Evolutionary conservation across 2,113 vertebrate species (phyloP).

Genomic region (Ceyx cyanopectus): DNA sequence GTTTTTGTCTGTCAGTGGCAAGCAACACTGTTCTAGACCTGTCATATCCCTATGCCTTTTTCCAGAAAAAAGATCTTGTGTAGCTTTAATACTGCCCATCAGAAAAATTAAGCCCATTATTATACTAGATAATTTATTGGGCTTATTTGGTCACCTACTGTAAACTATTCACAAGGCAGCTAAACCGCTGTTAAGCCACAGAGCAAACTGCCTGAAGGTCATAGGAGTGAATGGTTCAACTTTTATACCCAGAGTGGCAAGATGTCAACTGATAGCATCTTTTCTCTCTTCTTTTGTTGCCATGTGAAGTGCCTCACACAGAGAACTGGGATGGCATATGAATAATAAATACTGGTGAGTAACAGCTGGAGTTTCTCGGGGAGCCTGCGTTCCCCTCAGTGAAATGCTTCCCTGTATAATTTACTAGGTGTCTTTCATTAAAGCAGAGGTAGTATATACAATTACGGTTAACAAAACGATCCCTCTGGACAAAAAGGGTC

Average conservation of each 20-base stretch:
- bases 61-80: not conserved
- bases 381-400: not conserved
- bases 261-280: not conserved
- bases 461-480: conserved; percentile 38
- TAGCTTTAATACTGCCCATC: not conserved
- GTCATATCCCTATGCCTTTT: not conserved
- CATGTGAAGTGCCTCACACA: not conserved
- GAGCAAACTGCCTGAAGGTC: not conserved
- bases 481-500: conserved; percentile 45
- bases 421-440: conserved; percentile 51
- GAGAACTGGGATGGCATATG: not conserved
- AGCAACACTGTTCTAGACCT: not conserved
- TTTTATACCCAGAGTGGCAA: not conserved
- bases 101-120: not conserved
- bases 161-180: not conserved
- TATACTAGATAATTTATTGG: not conserved
- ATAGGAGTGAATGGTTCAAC: not conserved
- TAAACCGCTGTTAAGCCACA: not conserved
- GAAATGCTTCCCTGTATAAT: conserved; percentile 48
- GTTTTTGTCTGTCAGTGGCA: not conserved
- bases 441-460: not conserved
- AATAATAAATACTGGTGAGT: conserved; percentile 52
- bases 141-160: not conserved
- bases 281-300: conserved; percentile 16
- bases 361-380: conserved; percentile 51